phyloP scores from a whole-genome alignment of 2,797 vertebrate genomes.

The Micromesistius poutassou region DNA sequence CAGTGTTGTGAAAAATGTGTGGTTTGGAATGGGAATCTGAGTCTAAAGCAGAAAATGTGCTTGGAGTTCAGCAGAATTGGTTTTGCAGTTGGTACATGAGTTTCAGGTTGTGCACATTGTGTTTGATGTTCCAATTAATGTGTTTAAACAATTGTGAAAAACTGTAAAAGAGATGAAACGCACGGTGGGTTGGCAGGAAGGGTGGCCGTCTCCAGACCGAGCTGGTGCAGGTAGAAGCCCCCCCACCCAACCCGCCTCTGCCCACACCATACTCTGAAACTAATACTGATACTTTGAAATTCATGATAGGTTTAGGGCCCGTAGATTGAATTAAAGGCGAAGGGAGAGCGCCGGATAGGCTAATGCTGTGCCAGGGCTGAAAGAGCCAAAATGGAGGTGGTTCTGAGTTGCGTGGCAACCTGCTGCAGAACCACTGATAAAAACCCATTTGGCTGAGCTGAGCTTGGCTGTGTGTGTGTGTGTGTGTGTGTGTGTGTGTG shows the following conservation, averaged over 20 bases:
- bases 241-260: too few species aligned
- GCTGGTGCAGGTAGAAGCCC: slow-evolving; percentile 48
- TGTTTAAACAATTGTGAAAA: too few species aligned
- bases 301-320: slow-evolving; percentile 50
- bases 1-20: too few species aligned
- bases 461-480: neutral
- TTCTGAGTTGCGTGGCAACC: slow-evolving; percentile 40
- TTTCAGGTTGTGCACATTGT: too few species aligned
- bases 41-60: too few species aligned
- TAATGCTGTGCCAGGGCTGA: slow-evolving; percentile 50
- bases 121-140: too few species aligned
- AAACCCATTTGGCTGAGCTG: slow-evolving; percentile 1
- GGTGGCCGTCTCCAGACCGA: slow-evolving; percentile 24
- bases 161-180: slow-evolving; percentile 67
- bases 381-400: slow-evolving; percentile 39
- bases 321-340: slow-evolving; percentile 42
- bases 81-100: too few species aligned
- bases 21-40: too few species aligned
- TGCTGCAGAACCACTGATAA: slow-evolving; percentile 41
- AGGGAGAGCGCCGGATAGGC: slow-evolving; percentile 58
- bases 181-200: slow-evolving; percentile 39
- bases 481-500: neutral
- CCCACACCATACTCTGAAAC: slow-evolving; percentile 4
- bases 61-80: too few species aligned
- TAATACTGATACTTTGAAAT: too few species aligned